phyloP scores from a whole-genome alignment of 2,113 vertebrate species.

The Phycodurus eques region DNA sequence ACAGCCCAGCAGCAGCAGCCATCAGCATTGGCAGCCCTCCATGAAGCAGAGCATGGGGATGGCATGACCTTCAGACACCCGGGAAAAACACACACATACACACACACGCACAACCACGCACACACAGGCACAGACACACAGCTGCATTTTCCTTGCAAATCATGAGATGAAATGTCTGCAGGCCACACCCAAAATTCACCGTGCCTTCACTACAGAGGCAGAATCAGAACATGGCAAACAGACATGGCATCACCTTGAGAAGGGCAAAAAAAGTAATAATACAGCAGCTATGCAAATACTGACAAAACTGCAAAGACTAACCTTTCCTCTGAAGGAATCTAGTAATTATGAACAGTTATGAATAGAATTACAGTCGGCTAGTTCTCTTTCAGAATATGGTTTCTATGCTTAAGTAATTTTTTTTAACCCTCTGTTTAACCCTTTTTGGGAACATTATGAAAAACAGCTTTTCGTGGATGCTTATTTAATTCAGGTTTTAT shows the following conservation, averaged over 20 bases:
- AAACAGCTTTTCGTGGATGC: neutral
- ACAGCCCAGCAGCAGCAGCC: conserved; percentile 48
- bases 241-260: conserved; percentile 14
- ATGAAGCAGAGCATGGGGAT: conserved; percentile 48
- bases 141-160: conserved; percentile 15
- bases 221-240: neutral
- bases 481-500: neutral
- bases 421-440: no score
- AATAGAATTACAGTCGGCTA: no score
- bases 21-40: conserved; percentile 58
- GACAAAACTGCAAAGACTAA: conserved; percentile 6
- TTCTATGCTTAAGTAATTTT: neutral
- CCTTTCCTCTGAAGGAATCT: neutral
- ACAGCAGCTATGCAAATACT: conserved; percentile 5
- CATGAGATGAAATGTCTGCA: conserved; percentile 38
- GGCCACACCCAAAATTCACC: conserved; percentile 27
- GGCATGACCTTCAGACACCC: conserved; percentile 58
- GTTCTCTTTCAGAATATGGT: neutral
- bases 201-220: conserved; percentile 37
- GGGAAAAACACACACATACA: conserved; percentile 8
- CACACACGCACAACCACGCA: conserved; percentile 13
- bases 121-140: conserved; percentile 17
- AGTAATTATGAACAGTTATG: no score
- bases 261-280: conserved; percentile 29
- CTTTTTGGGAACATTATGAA: neutral